Evolutionary conservation across 2,888 invertebrate genomes (phyloP), one percentile per base, ranked within the genome.

Genomic region (Prosopocoilus inquinatus): DNA sequence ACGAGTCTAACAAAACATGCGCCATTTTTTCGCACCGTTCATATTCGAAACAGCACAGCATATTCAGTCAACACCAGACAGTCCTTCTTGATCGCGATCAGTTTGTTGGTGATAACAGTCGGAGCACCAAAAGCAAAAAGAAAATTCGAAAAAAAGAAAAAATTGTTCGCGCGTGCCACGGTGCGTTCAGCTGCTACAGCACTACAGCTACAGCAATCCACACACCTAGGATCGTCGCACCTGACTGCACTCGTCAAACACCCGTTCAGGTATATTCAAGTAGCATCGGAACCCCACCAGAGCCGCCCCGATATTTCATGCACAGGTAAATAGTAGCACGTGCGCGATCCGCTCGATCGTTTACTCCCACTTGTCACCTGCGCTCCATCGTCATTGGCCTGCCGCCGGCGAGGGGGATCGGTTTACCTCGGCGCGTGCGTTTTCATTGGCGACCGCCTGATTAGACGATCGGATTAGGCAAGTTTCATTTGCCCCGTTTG

Each of bases 211-310:
- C 41, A 16, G 48, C 49, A 48, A 45, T 53, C 45, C 48, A 55
- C 45, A 55, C 60, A 60, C 60, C 50, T 55, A 56, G 58, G 60
- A 61, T 58, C 57, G 62, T 60, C 60, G 63, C 67, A 64, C 65
- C 63, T 64, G 64, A 67, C 67, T 66, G 67, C 64, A 48, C 65
- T 60, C 63, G 66, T 66, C 64, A 50, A 57, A 60, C 54, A 54
- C 56, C 50, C 58, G 46, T 48, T 52, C 58, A 58, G 59, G 64
- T 63, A 63, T 62, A 59, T 55, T 57, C 57, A 55, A 59, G 54
- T 41, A 41, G 16, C 55, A 60, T 58, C 57, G 52, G 55, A 57
- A 54, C 63, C 63, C 63, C 62, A 61, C 62, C 57, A 57, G 34
- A 45, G 47, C 35, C 36, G 34, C 41, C 43, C 39, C 36, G 47